Conservation (phyloP, 2,888 invertebrate species). For the Caenorhabditis uteleia region DNA sequence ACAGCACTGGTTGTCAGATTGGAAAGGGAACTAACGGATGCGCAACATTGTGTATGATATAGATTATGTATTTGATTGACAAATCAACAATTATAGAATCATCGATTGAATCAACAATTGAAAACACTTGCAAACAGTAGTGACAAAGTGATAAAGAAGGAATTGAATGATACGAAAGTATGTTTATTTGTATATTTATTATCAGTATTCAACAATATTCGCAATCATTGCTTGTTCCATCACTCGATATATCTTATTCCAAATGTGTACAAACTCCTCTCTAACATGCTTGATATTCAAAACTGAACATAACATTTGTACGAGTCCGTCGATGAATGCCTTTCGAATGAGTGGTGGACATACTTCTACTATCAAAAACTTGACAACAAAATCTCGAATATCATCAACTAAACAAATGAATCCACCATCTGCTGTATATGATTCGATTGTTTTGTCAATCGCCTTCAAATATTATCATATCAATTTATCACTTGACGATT, state of each 20-base stretch:
- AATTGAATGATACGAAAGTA: constrained; percentile 44
- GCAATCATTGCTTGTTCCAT: constrained; percentile 59
- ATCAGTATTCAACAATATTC: constrained; percentile 46
- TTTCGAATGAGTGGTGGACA: constrained; percentile 64
- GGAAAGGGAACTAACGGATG: constrained; percentile 51
- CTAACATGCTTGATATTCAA: constrained; percentile 22
- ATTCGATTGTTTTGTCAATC: constrained; percentile 57
- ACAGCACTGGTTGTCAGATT: constrained; percentile 37
- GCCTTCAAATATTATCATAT: too few species aligned
- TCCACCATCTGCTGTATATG: constrained; percentile 51
- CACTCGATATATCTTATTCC: constrained; percentile 66
- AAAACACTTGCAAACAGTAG: constrained; percentile 41
- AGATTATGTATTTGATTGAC: background rate
- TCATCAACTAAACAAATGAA: constrained; percentile 51
- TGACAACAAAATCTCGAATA: constrained; percentile 54
- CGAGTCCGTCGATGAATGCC: constrained; percentile 60
- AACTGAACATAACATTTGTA: constrained; percentile 53
- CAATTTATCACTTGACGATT: too few species aligned
- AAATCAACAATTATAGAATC: constrained; percentile 40
- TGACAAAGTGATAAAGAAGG: constrained; percentile 40
- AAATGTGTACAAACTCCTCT: constrained; percentile 54
- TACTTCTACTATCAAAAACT: constrained; percentile 61
- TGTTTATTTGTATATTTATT: constrained; percentile 1
- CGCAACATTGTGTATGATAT: constrained; percentile 44
- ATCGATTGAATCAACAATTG: constrained; percentile 52